Base-by-base conservation (phyloP, 2,797 vertebrate genomes). In the Ficedula albicollis region DNA sequence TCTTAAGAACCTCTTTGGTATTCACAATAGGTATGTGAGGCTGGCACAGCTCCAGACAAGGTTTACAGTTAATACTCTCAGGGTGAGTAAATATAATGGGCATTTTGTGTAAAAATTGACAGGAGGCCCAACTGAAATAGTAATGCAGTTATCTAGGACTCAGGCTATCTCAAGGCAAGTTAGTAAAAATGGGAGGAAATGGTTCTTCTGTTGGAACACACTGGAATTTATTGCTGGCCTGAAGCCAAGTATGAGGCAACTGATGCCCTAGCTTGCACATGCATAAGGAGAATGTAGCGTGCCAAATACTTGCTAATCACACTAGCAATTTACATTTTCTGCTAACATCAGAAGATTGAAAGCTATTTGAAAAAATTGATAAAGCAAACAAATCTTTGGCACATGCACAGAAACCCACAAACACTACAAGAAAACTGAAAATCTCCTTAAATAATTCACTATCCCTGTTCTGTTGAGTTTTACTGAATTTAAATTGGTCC, bases 401-500 rank as follows among this genome's bases (percentile, higher is more conserved):
- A 49, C 68, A 22, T n/a, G 44, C 0, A 1, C 48, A 91, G 77
- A 94, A 91, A 77, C 27, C 22, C 44, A 75, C 16, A 67, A 80
- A 21, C 39, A 70, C 34, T 60, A 18, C 52, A 56, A 74, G 82
- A 64, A 85, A 62, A 77, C 43, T 27, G 41, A 68, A 82, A 90
- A 59, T 32, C 11, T 84, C 20, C 5, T 80, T 78, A 84, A 91
- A 75, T 59, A 39, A 79, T 63, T 91, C 81, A 56, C 22, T 70
- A 5, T 88, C 58, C 30, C 43, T 73, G 54, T 64, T 69, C 58
- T 56, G 23, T 62, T 79, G 66, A 87, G 30, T 89, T 89, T 93
- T 66, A 32, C 59, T 83, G 52, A 70, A 59, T 67, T 93, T 89
- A 89, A 92, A 75, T 84, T 89, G 55, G 11, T 93, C 80, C 18